A percentile compares a stretch with the other conserved stretches of the same genome.
Evolutionary conservation across 2,113 vertebrate species (phyloP).

Genomic region (Marmota flaviventris): DNA sequence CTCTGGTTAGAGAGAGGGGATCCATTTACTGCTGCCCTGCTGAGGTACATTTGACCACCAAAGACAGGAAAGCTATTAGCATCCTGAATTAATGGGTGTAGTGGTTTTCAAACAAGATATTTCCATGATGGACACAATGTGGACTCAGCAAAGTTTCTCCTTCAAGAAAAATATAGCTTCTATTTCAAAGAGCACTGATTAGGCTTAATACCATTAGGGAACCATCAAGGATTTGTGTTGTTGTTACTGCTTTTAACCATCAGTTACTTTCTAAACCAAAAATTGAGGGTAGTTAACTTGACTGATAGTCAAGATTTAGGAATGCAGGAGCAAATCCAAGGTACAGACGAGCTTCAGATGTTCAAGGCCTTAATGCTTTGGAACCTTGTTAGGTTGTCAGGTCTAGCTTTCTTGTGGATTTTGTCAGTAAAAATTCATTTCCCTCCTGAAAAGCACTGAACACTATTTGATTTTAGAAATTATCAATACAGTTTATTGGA

Average conservation of each 20-base stretch:
- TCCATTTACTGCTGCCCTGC: conserved; percentile 48
- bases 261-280: conserved; percentile 84
- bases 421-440: conserved; percentile 57
- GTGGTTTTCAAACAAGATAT: conserved; percentile 85
- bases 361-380: conserved; percentile 74
- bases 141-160: conserved; percentile 85
- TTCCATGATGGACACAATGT: conserved; percentile 83
- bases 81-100: conserved; percentile 82
- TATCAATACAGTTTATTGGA: conserved; percentile 75
- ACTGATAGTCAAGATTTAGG: conserved; percentile 86
- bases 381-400: conserved; percentile 72
- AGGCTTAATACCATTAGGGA: conserved; percentile 85
- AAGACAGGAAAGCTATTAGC: conserved; percentile 81
- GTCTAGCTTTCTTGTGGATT: conserved; percentile 63
- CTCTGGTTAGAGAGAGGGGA: conserved; percentile 57
- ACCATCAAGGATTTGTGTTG: conserved; percentile 83
- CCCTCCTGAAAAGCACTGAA: background rate
- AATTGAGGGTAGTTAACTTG: conserved; percentile 86
- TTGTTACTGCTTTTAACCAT: conserved; percentile 86
- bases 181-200: conserved; percentile 86
- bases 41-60: conserved; percentile 77
- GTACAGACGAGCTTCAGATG: conserved; percentile 87
- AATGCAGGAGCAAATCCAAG: conserved; percentile 87
- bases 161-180: conserved; percentile 85
- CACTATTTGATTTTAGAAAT: conserved; percentile 74